Conservation (phyloP, 30 jellyfish, hydroid and myxozoan genomes). For the Morbakka virulenta region DNA sequence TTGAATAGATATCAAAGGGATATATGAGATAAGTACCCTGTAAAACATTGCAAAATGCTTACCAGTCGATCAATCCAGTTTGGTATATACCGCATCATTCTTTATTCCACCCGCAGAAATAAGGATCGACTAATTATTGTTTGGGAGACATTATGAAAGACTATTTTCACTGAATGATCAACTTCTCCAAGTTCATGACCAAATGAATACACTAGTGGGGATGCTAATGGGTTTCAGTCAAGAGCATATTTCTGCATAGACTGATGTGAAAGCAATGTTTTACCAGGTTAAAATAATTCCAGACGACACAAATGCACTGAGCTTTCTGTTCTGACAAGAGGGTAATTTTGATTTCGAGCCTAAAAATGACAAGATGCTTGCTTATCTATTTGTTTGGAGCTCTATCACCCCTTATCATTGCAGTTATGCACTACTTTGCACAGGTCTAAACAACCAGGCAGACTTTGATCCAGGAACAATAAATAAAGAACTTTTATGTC, state of each 20-base stretch:
- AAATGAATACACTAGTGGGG: slow-evolving; percentile 45
- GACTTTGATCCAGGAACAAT: slow-evolving; percentile 13
- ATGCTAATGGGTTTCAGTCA: slow-evolving; percentile 60
- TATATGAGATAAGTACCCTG: slow-evolving; percentile 8
- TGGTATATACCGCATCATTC: slow-evolving; percentile 75
- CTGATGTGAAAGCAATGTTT: slow-evolving; percentile 72
- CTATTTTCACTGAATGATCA: background rate
- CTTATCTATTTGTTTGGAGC: slow-evolving; percentile 65
- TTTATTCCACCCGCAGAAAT: slow-evolving; percentile 10
- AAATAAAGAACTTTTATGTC: slow-evolving; percentile 40
- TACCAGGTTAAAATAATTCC: slow-evolving; percentile 57
- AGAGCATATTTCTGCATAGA: slow-evolving; percentile 44
- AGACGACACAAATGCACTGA: slow-evolving; percentile 27
- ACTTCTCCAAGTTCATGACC: slow-evolving; percentile 57
- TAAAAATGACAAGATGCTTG: slow-evolving; percentile 39
- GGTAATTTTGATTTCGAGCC: slow-evolving; percentile 26
- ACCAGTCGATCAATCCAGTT: background rate
- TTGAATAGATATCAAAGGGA: background rate
- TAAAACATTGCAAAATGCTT: too few species aligned
- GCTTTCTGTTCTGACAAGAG: slow-evolving; percentile 65
- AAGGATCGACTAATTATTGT: background rate
- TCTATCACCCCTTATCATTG: slow-evolving; percentile 52
- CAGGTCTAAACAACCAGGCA: background rate
- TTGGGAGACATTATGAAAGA: background rate
- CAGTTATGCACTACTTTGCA: slow-evolving; percentile 53